Evolutionary conservation across 2,113 vertebrate genomes (phyloP).

Genomic region (Urocitellus parryii): DNA sequence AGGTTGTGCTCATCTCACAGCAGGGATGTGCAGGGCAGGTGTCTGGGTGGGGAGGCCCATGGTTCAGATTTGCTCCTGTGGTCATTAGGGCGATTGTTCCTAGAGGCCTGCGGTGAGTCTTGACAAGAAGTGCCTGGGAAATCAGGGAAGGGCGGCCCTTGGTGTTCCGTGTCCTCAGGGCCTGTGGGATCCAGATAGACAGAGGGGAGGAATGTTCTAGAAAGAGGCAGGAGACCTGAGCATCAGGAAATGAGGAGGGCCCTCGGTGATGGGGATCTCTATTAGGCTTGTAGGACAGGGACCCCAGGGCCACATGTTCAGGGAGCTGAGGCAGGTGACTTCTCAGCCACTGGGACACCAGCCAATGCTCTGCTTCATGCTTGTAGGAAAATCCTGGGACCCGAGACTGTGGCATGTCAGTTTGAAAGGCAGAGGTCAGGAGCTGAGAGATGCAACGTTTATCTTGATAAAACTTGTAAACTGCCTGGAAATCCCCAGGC

Average conservation of each 20-base stretch:
- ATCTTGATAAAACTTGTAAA: slow-evolving; percentile 41
- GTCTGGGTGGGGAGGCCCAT: fast-evolving
- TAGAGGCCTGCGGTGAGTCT: neutral
- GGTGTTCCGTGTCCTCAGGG: neutral
- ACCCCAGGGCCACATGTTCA: fast-evolving
- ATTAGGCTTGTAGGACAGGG: neutral
- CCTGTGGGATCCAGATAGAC: neutral
- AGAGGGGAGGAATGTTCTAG: neutral
- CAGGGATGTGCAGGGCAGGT: neutral
- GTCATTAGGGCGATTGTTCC: neutral
- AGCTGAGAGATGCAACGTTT: slow-evolving; percentile 46
- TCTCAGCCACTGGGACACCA: neutral
- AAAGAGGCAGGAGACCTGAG: neutral
- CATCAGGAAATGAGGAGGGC: neutral
- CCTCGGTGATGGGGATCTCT: neutral
- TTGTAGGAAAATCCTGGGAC: neutral
- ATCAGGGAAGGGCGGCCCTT: neutral
- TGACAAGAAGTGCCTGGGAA: neutral
- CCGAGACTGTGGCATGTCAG: neutral
- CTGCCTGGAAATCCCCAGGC: slow-evolving; percentile 63
- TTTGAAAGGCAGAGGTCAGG: slow-evolving; percentile 22
- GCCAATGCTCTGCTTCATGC: neutral
- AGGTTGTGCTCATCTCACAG: fast-evolving
- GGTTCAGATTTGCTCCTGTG: neutral
- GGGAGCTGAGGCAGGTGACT: neutral